Percentiles rank a stretch among this genome's conserved stretches.
phyloP scores from a whole-genome alignment of 1,140 invertebrate genomes.

The Zaprionus vittiger region DNA sequence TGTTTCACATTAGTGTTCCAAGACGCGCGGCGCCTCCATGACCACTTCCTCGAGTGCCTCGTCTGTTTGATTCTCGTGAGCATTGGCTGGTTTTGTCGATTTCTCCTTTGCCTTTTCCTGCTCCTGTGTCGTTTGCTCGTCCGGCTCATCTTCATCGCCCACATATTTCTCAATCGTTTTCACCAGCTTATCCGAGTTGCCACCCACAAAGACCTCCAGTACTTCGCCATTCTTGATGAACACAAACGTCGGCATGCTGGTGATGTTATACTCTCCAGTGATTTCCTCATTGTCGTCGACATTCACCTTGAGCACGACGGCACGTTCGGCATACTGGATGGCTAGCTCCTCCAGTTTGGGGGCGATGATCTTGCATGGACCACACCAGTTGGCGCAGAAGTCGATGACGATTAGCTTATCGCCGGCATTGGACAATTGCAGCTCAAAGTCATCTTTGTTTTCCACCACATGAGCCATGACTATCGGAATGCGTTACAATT shows the following conservation, averaged over 20 bases:
- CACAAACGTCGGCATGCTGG: constrained; percentile 97
- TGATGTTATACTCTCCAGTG: constrained; percentile 91
- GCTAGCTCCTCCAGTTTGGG: constrained; percentile 91
- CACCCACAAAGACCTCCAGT: constrained; percentile 91
- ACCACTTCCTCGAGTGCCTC: constrained; percentile 1
- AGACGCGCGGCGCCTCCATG: not conserved
- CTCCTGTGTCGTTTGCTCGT: not conserved
- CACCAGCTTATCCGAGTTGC: constrained; percentile 91
- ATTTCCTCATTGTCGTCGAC: constrained; percentile 96
- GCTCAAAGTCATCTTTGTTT: constrained; percentile 85
- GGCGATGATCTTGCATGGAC: constrained; percentile 96
- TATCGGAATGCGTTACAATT: not conserved
- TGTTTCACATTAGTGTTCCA: constrained; percentile 27
- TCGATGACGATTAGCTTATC: constrained; percentile 95
- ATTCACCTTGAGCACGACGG: constrained; percentile 89
- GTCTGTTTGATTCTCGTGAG: not conserved
- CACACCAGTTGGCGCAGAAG: constrained; percentile 92
- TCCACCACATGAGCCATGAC: constrained; percentile 64
- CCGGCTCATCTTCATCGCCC: constrained; percentile 18
- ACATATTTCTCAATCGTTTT: constrained; percentile 86
- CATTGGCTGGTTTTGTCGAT: not conserved
- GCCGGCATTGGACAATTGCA: constrained; percentile 88
- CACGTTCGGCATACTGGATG: constrained; percentile 84
- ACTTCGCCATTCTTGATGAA: constrained; percentile 92
- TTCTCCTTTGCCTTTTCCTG: not conserved